These are phyloP conservation scores for Hemibagrus wyckioides DNA, from an alignment of 2,113 vertebrate genomes.

Conservation along the genomic window DNA sequence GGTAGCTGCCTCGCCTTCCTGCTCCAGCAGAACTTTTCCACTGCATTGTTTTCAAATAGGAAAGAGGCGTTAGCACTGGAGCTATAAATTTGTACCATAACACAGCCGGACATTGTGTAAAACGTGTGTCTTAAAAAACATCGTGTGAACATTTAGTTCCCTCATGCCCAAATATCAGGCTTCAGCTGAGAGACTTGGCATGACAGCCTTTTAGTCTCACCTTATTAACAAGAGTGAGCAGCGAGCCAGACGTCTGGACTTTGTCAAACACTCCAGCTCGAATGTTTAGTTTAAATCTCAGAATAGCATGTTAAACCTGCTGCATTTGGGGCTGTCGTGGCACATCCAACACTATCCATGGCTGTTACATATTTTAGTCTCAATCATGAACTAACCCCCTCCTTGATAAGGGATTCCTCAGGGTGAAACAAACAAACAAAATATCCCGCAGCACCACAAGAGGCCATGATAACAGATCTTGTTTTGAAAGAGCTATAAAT, in stretches of 20 bases:
- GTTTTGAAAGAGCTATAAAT: slow-evolving; percentile 48
- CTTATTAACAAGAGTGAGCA: slow-evolving; percentile 60
- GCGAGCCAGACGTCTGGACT: slow-evolving; percentile 62
- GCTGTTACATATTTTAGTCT: slow-evolving; percentile 26
- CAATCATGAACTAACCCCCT: slow-evolving; percentile 5
- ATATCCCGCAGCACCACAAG: slow-evolving; percentile 52
- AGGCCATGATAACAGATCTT: slow-evolving; percentile 57
- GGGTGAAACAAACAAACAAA: slow-evolving; percentile 61
- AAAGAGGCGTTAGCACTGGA: slow-evolving; percentile 62
- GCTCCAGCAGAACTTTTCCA: slow-evolving; percentile 81
- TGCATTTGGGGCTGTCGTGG: slow-evolving; percentile 50
- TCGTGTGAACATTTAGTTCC: not conserved
- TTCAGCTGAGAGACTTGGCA: not conserved
- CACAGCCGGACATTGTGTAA: slow-evolving; percentile 25
- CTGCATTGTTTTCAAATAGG: slow-evolving; percentile 76
- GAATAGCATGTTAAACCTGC: slow-evolving; percentile 55
- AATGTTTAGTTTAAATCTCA: slow-evolving; percentile 69
- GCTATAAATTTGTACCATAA: slow-evolving; percentile 31
- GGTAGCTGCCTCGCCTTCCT: slow-evolving; percentile 73
- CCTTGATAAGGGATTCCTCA: slow-evolving; percentile 52
- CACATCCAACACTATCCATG: slow-evolving; percentile 57
- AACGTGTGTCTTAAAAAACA: not conserved
- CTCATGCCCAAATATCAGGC: slow-evolving; percentile 8
- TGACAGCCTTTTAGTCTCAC: slow-evolving; percentile 30
- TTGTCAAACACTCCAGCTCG: slow-evolving; percentile 58